Conservation (phyloP, 2,113 vertebrate species). For the Sitta europaea region DNA sequence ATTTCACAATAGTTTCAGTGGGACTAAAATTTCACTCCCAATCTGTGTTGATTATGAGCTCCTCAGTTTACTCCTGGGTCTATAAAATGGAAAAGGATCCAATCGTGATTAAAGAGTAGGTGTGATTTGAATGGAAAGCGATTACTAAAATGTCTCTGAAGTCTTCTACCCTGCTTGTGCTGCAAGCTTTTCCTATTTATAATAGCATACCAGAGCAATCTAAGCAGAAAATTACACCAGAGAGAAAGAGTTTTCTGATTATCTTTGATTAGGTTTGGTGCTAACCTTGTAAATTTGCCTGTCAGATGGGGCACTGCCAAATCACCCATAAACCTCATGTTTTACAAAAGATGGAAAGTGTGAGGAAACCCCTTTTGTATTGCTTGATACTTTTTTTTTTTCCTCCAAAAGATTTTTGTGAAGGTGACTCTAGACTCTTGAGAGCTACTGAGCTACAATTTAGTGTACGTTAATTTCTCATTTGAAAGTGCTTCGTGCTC, state of each 20-base stretch:
- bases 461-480: not conserved
- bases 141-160: constrained; percentile 29
- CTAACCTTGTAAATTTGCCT: constrained; percentile 44
- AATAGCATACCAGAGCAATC: constrained; percentile 6
- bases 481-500: not conserved
- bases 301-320: not conserved
- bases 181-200: constrained; percentile 25
- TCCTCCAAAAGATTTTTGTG: not conserved
- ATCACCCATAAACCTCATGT: not conserved
- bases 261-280: constrained; percentile 42
- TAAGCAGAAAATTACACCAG: constrained; percentile 48
- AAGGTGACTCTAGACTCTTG: not conserved
- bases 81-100: constrained; percentile 16
- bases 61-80: not conserved
- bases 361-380: not conserved
- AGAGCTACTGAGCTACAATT: not conserved
- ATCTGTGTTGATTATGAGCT: constrained; percentile 8
- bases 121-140: constrained; percentile 51
- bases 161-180: not conserved
- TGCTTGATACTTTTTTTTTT: not conserved
- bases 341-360: not conserved
- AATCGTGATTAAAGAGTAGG: not conserved
- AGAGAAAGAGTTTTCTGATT: constrained; percentile 30
- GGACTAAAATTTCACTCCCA: constrained; percentile 1
- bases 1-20: not conserved